Conservation (phyloP, 2,113 vertebrate species). For the rabbit (Oryctolagus cuniculus) region mOryCun1.1 NC_091441.1:39878501-39879000, state of each 20-base stretch:
- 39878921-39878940: not conserved
- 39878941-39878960: not conserved
- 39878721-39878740: not conserved
- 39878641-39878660: not conserved
- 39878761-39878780: conserved; percentile 14
- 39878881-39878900: not conserved
- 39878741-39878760: not conserved
- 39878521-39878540: not conserved
- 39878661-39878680: not conserved
- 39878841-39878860: conserved; percentile 58
- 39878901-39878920: conserved; percentile 7
- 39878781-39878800: conserved; percentile 57
- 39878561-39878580: conserved; percentile 33
- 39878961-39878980: conserved; percentile 29
- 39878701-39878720: not conserved
- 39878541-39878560: conserved; percentile 49
- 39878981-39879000: not conserved
- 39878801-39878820: not conserved
- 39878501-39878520: not conserved
- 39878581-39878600: not conserved
- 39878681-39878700: not conserved
- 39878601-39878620: not conserved
- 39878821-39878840: conserved; percentile 50
- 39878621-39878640: not conserved
- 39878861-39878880: conserved; percentile 34